Percentiles rank a stretch among this genome's conserved stretches.
phyloP scores from a whole-genome alignment of 2,113 vertebrate species.

The Macquaria australasica region DNA sequence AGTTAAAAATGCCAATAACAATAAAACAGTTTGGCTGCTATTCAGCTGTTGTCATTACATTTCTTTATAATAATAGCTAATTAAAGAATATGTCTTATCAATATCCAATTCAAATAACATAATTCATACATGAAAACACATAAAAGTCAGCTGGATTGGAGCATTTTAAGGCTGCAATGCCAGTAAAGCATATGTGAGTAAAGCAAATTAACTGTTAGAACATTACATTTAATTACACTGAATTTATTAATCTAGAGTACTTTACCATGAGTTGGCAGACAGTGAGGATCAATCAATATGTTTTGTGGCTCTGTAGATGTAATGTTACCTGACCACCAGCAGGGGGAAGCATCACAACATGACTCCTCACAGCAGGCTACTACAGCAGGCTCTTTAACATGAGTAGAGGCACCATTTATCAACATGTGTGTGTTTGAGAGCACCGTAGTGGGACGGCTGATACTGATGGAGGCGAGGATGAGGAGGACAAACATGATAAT shows the following conservation, averaged over 20 bases:
- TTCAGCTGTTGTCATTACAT: not conserved
- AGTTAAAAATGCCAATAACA: not conserved
- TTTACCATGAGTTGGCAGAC: not conserved
- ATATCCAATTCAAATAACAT: not conserved
- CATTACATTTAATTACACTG: not conserved
- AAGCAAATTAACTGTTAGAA: not conserved
- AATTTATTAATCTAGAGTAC: not conserved
- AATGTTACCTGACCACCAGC: slow-evolving; percentile 22
- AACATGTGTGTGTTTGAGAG: not conserved
- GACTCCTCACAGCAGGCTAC: not conserved
- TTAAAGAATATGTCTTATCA: not conserved
- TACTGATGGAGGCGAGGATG: not conserved
- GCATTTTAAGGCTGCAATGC: not conserved
- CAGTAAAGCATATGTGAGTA: not conserved
- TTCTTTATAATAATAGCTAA: not conserved
- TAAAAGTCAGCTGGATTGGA: not conserved
- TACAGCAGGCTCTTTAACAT: not conserved
- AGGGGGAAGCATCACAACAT: slow-evolving; percentile 52
- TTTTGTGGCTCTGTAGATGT: slow-evolving; percentile 8
- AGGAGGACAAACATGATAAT: slow-evolving; percentile 1
- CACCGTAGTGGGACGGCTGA: not conserved
- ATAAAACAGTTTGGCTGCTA: not conserved
- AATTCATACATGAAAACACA: not conserved
- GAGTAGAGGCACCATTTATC: not conserved
- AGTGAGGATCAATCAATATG: not conserved